phyloP scores from a whole-genome alignment of 2,113 vertebrate species.

The Anoura caudifer region DNA sequence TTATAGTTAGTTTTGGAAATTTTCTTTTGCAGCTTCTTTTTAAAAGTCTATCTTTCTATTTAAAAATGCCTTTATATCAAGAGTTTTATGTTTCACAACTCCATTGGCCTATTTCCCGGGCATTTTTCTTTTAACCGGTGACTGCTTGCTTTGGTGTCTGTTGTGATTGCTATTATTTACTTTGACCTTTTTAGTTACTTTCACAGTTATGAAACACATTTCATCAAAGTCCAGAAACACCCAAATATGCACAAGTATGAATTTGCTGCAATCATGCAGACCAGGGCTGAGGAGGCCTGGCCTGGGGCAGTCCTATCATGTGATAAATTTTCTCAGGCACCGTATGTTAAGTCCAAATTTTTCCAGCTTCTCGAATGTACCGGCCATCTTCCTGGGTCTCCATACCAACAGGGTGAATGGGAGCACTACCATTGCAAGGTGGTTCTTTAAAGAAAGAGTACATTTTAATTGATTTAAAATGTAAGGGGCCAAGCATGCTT shows the following conservation, averaged over 20 bases:
- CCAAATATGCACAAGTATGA: neutral
- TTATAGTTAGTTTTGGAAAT: neutral
- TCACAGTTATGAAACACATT: slow-evolving; percentile 37
- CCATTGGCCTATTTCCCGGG: neutral
- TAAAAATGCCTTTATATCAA: slow-evolving; percentile 7
- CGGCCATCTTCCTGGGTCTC: neutral
- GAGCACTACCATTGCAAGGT: neutral
- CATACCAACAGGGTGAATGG: neutral
- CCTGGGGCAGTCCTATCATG: accelerated
- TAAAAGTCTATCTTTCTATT: neutral
- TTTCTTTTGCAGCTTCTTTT: neutral
- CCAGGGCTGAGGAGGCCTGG: neutral
- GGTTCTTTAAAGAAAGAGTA: neutral
- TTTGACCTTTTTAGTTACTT: slow-evolving; percentile 3
- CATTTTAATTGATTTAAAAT: neutral
- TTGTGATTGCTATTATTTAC: slow-evolving; percentile 44
- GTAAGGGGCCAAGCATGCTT: neutral
- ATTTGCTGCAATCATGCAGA: neutral
- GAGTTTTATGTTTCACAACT: slow-evolving; percentile 15
- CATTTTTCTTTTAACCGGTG: slow-evolving; percentile 9
- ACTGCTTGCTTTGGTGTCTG: slow-evolving; percentile 28
- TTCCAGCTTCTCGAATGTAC: neutral
- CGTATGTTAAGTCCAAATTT: neutral
- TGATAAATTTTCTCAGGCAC: neutral
- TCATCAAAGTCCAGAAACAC: neutral